Percentiles rank a stretch among this genome's conserved stretches.
Evolutionary conservation across 1,140 invertebrate genomes (phyloP).

Genomic region (Macrobrachium nipponense): DNA sequence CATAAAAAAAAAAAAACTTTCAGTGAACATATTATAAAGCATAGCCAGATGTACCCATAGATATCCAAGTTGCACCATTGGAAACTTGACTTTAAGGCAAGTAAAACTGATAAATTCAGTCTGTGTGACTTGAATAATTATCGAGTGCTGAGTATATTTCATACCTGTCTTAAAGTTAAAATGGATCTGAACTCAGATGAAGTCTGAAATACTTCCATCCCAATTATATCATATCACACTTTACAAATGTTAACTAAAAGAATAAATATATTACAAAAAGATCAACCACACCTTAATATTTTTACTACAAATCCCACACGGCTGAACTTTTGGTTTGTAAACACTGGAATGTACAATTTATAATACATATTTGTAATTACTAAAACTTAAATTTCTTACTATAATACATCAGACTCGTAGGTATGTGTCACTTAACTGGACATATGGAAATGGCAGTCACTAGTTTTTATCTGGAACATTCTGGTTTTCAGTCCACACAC

Average conservation of each 20-base stretch:
- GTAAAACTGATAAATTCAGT: no score
- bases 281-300: slow-evolving; percentile 33
- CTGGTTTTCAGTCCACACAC: slow-evolving; percentile 23
- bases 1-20: no score
- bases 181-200: no score
- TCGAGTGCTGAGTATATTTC: no score
- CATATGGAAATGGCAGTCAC: slow-evolving; percentile 43
- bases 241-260: background rate
- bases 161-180: no score
- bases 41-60: no score
- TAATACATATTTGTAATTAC: slow-evolving; percentile 46
- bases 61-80: no score
- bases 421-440: slow-evolving; percentile 46
- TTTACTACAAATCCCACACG: slow-evolving; percentile 33
- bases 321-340: slow-evolving; percentile 47
- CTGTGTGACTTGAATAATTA: no score
- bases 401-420: slow-evolving; percentile 36
- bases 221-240: no score
- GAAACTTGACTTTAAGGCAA: no score
- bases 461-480: slow-evolving; percentile 32
- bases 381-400: slow-evolving; percentile 27
- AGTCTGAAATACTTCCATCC: no score
- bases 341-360: slow-evolving; percentile 59
- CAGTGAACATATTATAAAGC: no score
- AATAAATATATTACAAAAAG: slow-evolving; percentile 57